Conservation (phyloP, 53 echinoderm and acorn worm species). For the Echinometra lucunter region DNA sequence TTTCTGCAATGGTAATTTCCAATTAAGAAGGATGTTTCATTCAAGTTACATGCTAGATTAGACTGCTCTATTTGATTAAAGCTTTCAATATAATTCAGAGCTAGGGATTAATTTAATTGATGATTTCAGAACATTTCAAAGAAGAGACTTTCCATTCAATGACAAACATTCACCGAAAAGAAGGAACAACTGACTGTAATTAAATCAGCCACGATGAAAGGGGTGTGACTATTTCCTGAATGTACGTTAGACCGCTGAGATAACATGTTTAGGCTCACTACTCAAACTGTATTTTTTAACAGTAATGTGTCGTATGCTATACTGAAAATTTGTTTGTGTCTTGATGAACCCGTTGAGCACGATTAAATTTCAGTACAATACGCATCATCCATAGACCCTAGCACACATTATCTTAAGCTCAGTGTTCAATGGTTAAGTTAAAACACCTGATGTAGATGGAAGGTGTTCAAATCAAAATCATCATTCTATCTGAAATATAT, state of each 20-base stretch:
- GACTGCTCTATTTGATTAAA: not conserved
- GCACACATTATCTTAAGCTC: no score
- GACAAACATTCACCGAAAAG: not conserved
- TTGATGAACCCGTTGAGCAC: no score
- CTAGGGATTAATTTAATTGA: not conserved
- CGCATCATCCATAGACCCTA: no score
- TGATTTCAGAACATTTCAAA: not conserved
- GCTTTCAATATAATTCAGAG: slow-evolving; percentile 8
- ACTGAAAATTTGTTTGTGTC: not conserved
- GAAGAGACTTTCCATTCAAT: not conserved
- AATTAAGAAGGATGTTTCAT: not conserved
- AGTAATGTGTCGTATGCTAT: not conserved
- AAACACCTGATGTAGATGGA: no score
- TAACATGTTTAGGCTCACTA: not conserved
- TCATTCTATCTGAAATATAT: no score
- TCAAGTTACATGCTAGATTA: not conserved
- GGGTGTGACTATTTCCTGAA: not conserved
- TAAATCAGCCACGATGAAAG: not conserved
- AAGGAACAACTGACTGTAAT: not conserved
- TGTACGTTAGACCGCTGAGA: not conserved
- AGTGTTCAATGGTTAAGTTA: no score
- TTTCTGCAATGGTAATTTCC: no score
- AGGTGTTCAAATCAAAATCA: no score
- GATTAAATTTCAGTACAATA: no score
- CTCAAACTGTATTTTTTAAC: not conserved